Percentiles rank a stretch among this genome's conserved stretches.
Conservation (phyloP, 2,113 vertebrate species). For the Scomber scombrus region DNA sequence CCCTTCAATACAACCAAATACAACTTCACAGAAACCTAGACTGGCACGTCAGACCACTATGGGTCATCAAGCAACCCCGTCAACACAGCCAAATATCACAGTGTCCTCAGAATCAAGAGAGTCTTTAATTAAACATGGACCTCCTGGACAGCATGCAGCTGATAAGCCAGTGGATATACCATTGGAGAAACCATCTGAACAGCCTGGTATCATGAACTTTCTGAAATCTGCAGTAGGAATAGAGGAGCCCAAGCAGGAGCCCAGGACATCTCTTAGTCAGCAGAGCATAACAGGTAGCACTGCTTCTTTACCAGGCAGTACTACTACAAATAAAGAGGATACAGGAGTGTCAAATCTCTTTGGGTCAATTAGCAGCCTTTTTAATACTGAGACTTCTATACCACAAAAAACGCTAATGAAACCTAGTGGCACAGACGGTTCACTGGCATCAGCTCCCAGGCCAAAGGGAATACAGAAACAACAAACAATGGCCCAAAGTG, state of each 20-base stretch:
- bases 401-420: slow-evolving; percentile 76
- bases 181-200: slow-evolving; percentile 72
- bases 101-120: slow-evolving; percentile 66
- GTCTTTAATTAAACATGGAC: slow-evolving; percentile 26
- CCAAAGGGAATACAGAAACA: slow-evolving; percentile 76
- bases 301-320: slow-evolving; percentile 58
- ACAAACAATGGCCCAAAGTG: slow-evolving; percentile 68
- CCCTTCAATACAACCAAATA: slow-evolving; percentile 24
- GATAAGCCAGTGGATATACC: slow-evolving; percentile 49
- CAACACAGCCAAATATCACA: slow-evolving; percentile 62
- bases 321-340: slow-evolving; percentile 82
- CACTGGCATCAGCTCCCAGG: slow-evolving; percentile 54
- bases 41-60: slow-evolving; percentile 80
- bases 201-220: slow-evolving; percentile 88
- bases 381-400: slow-evolving; percentile 83
- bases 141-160: slow-evolving; percentile 13
- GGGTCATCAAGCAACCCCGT: slow-evolving; percentile 72
- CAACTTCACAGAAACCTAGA: slow-evolving; percentile 75
- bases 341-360: slow-evolving; percentile 87
- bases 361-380: slow-evolving; percentile 89
- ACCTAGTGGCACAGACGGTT: slow-evolving; percentile 67
- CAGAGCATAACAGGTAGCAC: slow-evolving; percentile 65
- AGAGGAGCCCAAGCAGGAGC: slow-evolving; percentile 81
- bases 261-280: slow-evolving; percentile 70
- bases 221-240: slow-evolving; percentile 88